These are phyloP conservation scores for Magallana gigas DNA, from an alignment of 1,140 invertebrate genomes.

Conservation along the genomic window DNA sequence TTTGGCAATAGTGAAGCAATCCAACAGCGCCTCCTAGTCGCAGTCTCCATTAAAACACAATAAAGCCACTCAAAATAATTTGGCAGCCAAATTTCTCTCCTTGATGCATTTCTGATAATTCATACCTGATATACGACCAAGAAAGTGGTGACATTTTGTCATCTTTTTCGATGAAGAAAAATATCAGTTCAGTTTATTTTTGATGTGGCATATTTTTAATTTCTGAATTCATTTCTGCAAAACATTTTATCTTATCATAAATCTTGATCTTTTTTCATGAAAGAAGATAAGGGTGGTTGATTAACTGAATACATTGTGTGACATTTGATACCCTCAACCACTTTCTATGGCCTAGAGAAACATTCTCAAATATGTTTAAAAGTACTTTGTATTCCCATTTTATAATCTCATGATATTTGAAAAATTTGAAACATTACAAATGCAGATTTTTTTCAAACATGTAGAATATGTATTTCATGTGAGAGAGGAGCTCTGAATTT, in stretches of 20 bases:
- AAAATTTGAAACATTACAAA: constrained; percentile 3
- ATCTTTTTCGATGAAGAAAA: neutral
- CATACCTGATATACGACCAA: neutral
- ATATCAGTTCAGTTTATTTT: neutral
- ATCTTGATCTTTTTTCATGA: neutral
- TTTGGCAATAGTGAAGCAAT: neutral
- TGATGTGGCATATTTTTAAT: neutral
- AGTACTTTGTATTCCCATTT: neutral
- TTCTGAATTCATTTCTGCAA: neutral
- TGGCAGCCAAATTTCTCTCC: constrained; percentile 14
- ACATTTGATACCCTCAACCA: neutral
- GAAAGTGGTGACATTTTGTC: constrained; percentile 18
- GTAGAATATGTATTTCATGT: neutral
- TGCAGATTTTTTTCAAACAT: neutral
- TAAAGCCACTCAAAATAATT: constrained; percentile 28
- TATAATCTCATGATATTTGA: neutral
- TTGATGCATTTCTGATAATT: neutral
- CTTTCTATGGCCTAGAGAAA: neutral
- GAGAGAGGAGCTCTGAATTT: no score
- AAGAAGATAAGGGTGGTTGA: neutral
- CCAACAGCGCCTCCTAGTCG: neutral
- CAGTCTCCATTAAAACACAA: constrained; percentile 2
- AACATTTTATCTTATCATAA: constrained; percentile 16
- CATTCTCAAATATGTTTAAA: neutral
- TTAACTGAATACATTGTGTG: neutral